Conservation (phyloP, 2,888 invertebrate genomes). For the Tipula lateralis region DNA sequence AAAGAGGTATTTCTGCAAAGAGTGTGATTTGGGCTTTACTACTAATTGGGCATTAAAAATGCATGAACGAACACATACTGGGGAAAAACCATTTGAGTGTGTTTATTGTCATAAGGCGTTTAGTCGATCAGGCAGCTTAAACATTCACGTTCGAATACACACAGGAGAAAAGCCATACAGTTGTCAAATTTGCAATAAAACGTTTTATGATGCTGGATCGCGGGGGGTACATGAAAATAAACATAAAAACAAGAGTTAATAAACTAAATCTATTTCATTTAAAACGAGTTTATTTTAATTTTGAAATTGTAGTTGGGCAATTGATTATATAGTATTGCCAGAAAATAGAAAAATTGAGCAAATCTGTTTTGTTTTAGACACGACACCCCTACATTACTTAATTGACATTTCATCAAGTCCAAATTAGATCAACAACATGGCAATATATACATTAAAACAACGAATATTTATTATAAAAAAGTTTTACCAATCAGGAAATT, state of each 20-base stretch:
- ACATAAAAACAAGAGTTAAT: background rate
- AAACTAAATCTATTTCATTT: background rate
- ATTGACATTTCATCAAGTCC: background rate
- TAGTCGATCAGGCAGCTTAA: background rate
- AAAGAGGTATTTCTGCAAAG: background rate
- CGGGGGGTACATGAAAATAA: background rate
- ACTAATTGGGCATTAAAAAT: background rate
- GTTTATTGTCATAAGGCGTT: background rate
- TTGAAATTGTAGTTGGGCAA: too few species aligned
- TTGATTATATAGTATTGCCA: too few species aligned
- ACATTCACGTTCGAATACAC: background rate
- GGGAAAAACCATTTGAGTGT: background rate
- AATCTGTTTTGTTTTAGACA: too few species aligned
- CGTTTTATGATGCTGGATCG: background rate
- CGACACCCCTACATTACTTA: too few species aligned
- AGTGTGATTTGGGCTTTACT: background rate
- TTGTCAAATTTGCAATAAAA: background rate
- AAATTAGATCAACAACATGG: background rate
- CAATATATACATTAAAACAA: background rate
- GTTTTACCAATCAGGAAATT: background rate
- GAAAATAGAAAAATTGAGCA: too few species aligned
- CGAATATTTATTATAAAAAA: background rate
- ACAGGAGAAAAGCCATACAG: conserved; percentile 9
- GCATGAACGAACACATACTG: background rate
- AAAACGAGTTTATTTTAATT: too few species aligned